Conservation (phyloP, 2,113 vertebrate species). For the Phrynosoma blainvillii region DNA sequence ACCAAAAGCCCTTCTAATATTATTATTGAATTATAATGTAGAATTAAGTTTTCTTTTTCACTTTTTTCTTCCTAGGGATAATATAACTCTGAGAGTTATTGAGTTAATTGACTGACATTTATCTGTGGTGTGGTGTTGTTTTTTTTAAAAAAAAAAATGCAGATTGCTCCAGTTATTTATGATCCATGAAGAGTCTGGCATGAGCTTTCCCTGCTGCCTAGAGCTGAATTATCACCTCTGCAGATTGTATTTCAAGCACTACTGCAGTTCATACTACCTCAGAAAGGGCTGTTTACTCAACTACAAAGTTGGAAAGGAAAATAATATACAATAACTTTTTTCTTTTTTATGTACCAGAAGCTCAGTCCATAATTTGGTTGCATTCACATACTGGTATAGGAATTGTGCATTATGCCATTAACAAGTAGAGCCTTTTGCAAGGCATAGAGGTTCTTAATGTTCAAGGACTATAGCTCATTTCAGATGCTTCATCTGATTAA, state of each 20-base stretch:
- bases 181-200: neutral
- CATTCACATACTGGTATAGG: too few relatives aligned
- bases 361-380: neutral
- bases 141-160: neutral
- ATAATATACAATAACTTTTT: neutral
- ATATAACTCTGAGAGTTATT: conserved; percentile 9
- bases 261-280: conserved; percentile 20
- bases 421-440: too few relatives aligned
- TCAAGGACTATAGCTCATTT: too few relatives aligned
- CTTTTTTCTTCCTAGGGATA: neutral
- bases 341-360: neutral
- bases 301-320: conserved; percentile 4
- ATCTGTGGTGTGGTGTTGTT: neutral
- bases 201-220: neutral
- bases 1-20: neutral
- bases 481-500: too few relatives aligned
- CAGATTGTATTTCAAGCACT: conserved; percentile 12
- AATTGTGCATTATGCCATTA: too few relatives aligned
- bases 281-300: neutral
- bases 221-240: conserved; percentile 36
- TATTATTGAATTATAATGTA: neutral
- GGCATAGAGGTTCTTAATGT: too few relatives aligned
- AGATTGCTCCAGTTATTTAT: conserved; percentile 33
- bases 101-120: conserved; percentile 5
- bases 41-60: neutral